Evolutionary conservation across 2,888 invertebrate species (phyloP).

Genomic region (Tetragnatha montana): DNA sequence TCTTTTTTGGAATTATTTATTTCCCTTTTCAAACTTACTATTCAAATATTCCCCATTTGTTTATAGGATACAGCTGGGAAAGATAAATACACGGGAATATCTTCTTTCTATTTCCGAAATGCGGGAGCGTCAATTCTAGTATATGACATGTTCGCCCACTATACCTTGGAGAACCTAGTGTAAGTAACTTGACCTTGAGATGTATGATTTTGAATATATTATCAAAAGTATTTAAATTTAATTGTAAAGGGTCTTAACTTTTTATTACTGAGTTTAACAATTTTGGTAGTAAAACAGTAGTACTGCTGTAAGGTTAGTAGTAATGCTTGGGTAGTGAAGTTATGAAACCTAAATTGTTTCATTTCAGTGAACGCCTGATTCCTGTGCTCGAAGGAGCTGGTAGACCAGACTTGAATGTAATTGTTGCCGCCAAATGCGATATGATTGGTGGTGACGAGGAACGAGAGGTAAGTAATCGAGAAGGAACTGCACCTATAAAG

Average conservation of each 20-base stretch:
- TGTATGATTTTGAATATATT: too few species aligned
- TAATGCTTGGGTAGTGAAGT: background rate
- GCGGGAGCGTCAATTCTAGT: slow-evolving; percentile 85
- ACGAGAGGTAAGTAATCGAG: too few species aligned
- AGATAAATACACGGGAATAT: slow-evolving; percentile 85
- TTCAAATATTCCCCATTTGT: background rate
- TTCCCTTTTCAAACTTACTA: background rate
- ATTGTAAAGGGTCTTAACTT: too few species aligned
- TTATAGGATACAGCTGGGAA: slow-evolving; percentile 83
- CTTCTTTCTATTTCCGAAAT: slow-evolving; percentile 83
- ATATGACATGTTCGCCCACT: slow-evolving; percentile 81
- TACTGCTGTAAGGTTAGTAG: too few species aligned
- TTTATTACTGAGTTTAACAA: too few species aligned
- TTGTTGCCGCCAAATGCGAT: slow-evolving; percentile 64
- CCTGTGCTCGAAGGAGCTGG: slow-evolving; percentile 56
- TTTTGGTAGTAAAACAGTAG: too few species aligned
- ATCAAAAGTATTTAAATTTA: too few species aligned
- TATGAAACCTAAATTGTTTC: background rate
- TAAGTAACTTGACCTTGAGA: too few species aligned
- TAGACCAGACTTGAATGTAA: slow-evolving; percentile 53
- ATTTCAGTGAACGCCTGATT: slow-evolving; percentile 52
- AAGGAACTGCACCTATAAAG: too few species aligned
- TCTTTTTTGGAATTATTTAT: too few species aligned
- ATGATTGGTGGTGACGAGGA: slow-evolving; percentile 4
- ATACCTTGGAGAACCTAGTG: slow-evolving; percentile 55